Conservation (phyloP, 1,140 invertebrate genomes). For the Diachasmimorpha longicaudata region DNA sequence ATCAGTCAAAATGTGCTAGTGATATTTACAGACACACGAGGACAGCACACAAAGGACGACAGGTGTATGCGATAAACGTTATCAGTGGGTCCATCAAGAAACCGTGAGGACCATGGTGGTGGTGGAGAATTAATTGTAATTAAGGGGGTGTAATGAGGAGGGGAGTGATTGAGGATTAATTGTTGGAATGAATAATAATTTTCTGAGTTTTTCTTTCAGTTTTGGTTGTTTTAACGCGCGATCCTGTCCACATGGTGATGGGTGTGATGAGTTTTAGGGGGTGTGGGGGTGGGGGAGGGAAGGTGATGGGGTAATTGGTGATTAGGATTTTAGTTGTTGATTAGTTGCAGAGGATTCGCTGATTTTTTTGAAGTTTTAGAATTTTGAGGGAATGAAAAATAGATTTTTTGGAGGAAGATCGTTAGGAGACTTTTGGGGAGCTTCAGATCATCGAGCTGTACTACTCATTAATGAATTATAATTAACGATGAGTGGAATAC, state of each 20-base stretch:
- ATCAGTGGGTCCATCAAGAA: neutral
- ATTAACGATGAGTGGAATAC: too few relatives aligned
- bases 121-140: neutral
- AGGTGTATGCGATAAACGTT: constrained; percentile 14
- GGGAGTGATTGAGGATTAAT: neutral
- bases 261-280: too few relatives aligned
- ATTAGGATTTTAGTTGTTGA: too few relatives aligned
- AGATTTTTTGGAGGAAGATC: too few relatives aligned
- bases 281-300: too few relatives aligned
- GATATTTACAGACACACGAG: constrained; percentile 44
- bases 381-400: too few relatives aligned
- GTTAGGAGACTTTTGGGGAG: too few relatives aligned
- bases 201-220: neutral
- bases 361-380: too few relatives aligned
- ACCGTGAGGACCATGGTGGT: neutral
- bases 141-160: neutral
- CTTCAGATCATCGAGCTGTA: too few relatives aligned
- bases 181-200: neutral
- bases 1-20: constrained; percentile 42
- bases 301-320: too few relatives aligned
- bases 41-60: constrained; percentile 30
- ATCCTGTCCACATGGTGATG: neutral
- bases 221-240: neutral
- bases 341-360: too few relatives aligned
- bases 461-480: too few relatives aligned